A percentile compares a stretch with the other conserved stretches of the same genome.
These are phyloP conservation scores for Drosophila obscura DNA, from an alignment of 1,140 invertebrate species.

Conservation along the genomic window DNA sequence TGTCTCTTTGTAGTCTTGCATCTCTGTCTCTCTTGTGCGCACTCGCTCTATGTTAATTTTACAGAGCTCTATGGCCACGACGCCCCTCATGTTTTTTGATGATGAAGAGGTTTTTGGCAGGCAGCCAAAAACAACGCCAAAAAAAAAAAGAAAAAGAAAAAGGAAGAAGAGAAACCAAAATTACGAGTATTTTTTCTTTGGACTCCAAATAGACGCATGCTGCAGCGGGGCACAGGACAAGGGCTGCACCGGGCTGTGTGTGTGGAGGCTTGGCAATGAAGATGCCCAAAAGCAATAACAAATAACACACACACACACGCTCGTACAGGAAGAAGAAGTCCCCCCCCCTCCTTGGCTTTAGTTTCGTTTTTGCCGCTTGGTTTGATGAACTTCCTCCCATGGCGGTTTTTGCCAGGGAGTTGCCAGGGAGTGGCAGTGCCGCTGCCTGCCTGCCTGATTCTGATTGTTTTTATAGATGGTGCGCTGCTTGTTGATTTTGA, in stretches of 20 bases:
- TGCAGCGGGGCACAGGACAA: conserved; percentile 22
- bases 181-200: conserved; percentile 36
- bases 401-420: conserved; percentile 34
- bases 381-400: conserved; percentile 70
- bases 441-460: conserved; percentile 57
- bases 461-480: conserved; percentile 75
- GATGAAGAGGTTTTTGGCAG: conserved; percentile 73
- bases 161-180: conserved; percentile 28
- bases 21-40: conserved; percentile 4
- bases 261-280: conserved; percentile 27
- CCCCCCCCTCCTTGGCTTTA: conserved; percentile 18
- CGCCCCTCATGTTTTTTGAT: conserved; percentile 73
- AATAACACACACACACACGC: conserved; percentile 52
- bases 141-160: background rate
- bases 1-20: background rate
- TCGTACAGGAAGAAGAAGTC: conserved; percentile 15
- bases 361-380: conserved; percentile 40
- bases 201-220: conserved; percentile 57
- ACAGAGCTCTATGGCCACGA: conserved; percentile 34
- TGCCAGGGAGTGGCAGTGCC: conserved; percentile 51
- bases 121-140: conserved; percentile 43
- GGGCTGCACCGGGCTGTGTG: conserved; percentile 4
- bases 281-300: conserved; percentile 73
- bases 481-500: conserved; percentile 60
- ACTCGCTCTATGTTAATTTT: conserved; percentile 70